These are phyloP conservation scores for Allygus modestus DNA, from an alignment of 2,888 invertebrate genomes.

Conservation along the genomic window DNA sequence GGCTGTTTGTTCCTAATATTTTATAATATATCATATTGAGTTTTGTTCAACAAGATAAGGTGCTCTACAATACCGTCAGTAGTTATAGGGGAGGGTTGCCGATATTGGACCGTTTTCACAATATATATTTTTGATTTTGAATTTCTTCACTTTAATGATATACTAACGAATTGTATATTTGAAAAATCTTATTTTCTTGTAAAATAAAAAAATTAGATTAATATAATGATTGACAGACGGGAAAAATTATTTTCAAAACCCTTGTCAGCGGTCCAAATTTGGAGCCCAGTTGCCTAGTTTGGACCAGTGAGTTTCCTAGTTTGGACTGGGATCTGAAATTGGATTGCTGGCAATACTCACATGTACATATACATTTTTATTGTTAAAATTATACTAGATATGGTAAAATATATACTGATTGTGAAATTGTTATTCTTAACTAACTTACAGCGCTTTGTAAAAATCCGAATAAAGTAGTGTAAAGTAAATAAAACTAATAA, in stretches of 20 bases:
- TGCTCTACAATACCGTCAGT: too few relatives aligned
- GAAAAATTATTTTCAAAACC: constrained; percentile 45
- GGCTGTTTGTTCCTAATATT: too few relatives aligned
- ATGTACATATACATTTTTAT: constrained; percentile 1
- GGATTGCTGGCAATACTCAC: constrained; percentile 12
- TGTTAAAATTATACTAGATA: constrained; percentile 8
- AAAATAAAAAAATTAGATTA: neutral
- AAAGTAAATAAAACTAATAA: too few relatives aligned
- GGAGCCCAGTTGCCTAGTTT: constrained; percentile 34
- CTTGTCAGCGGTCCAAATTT: constrained; percentile 34
- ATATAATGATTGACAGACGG: constrained; percentile 15
- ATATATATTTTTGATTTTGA: constrained; percentile 20
- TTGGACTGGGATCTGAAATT: constrained; percentile 41
- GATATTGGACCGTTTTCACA: constrained; percentile 7
- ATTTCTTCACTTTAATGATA: constrained; percentile 34
- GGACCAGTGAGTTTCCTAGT: constrained; percentile 17
- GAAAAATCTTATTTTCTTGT: neutral
- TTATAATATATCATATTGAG: too few relatives aligned
- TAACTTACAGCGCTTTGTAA: too few relatives aligned
- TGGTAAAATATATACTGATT: constrained; percentile 20
- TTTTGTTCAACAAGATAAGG: too few relatives aligned
- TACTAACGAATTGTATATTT: constrained; percentile 19
- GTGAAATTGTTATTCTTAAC: neutral
- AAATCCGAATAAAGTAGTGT: too few relatives aligned
- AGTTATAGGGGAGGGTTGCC: constrained; percentile 2